Percentiles rank a stretch among this genome's conserved stretches.
These are phyloP conservation scores for Phocoena phocoena DNA, from an alignment of 2,113 vertebrate species.

Conservation along the genomic window DNA sequence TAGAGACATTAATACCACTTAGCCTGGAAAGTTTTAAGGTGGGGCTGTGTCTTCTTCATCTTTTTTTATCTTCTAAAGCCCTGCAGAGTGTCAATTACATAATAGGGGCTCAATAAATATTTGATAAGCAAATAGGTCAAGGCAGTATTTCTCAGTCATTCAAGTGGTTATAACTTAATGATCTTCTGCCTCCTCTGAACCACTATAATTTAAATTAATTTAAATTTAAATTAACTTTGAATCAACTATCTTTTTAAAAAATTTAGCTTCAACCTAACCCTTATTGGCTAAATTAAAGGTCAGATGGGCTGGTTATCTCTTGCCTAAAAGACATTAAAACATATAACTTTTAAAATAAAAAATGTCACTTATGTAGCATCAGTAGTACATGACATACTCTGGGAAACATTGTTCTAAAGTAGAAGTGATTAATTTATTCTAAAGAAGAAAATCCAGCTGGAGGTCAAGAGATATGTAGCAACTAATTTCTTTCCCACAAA, in stretches of 20 bases:
- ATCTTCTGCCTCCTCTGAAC: not conserved
- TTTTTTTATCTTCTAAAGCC: not conserved
- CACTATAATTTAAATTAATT: not conserved
- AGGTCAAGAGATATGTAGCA: not conserved
- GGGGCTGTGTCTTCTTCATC: not conserved
- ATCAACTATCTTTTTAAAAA: not conserved
- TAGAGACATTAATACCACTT: not conserved
- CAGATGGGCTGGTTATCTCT: not conserved
- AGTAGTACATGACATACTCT: not conserved
- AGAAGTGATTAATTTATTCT: not conserved
- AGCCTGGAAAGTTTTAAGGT: not conserved
- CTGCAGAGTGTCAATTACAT: not conserved
- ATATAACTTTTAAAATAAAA: not conserved
- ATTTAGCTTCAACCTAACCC: not conserved
- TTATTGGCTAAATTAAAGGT: not conserved
- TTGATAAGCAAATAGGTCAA: not conserved
- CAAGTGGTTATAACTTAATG: not conserved
- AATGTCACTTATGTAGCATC: not conserved
- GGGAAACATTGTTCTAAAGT: not conserved
- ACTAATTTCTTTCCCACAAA: not conserved
- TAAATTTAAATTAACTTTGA: not conserved
- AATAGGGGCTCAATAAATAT: not conserved
- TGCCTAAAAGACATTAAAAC: not conserved
- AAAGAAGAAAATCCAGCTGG: not conserved
- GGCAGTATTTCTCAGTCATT: not conserved